Base-by-base conservation (phyloP, 1,140 invertebrate species). In the Ips typographus region DNA sequence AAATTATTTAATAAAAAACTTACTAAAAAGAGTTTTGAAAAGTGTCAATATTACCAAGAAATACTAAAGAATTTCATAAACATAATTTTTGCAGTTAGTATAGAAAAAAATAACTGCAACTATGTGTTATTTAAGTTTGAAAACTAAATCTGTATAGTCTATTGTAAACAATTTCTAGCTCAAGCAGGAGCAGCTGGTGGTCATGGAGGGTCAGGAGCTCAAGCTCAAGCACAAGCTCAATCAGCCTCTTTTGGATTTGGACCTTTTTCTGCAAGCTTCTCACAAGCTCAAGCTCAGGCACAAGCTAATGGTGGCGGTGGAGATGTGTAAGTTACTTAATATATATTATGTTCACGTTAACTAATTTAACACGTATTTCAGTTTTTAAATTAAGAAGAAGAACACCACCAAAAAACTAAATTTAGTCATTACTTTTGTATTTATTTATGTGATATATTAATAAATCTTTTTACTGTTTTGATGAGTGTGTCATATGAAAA, bases 181-280 rank as follows among this genome's bases (percentile, higher is more conserved):
- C 60, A 62, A 62, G 42, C 60, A 1, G 42, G 1, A 41, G 57
- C 57, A 7, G 60, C 22, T 47, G 60, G 60, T 36, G 60, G 60
- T 5, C 39, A 62, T 62, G 60, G 60, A 49, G 60, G 42, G 37
- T 41, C 60, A n/a, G 5, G n/a, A n/a, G 60, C 60, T 1, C 41
- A 49, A 49, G 8, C 62, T 2, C 62, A 65, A 42, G 7, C 62
- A 53, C 62, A 65, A 55, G 37, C 62, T 52, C 62, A 65, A 53
- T 65, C 62, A 6, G 49, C 62, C 5, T 53, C 62, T 8, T 65
- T 65, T 53, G 62, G 62, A 2, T 65, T 65, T 41, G 62, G 62
- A 8, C 62, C 62, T 40, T 65, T 65, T 55, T 52, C 51, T 2
- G 62, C 62, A 2, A 53, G 3, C 4, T n/a, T 65, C 8, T 65